phyloP scores from a whole-genome alignment of 2,113 vertebrate species.

The Hymenochirus boettgeri region DNA sequence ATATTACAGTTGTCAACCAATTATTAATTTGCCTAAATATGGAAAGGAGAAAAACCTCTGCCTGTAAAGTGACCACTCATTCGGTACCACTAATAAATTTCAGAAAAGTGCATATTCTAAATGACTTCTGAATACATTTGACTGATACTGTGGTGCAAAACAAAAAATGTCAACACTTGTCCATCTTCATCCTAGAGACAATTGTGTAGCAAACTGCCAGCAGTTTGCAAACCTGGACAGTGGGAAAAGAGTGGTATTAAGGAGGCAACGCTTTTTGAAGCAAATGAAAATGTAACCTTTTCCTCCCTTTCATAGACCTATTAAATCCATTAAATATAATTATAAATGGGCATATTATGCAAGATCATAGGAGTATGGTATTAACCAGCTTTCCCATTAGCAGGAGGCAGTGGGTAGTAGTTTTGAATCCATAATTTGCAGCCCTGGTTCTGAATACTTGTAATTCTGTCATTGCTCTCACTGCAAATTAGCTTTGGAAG shows the following conservation, averaged over 20 bases:
- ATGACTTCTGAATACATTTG: no score
- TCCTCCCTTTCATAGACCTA: neutral
- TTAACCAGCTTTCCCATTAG: neutral
- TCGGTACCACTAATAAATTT: no score
- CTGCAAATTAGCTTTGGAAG: neutral
- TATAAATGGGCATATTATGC: neutral
- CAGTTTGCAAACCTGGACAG: conserved; percentile 16
- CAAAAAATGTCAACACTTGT: conserved; percentile 2
- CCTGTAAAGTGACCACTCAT: no score
- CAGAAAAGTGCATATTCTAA: no score
- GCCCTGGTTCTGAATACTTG: neutral
- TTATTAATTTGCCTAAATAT: no score
- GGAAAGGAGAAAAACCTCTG: no score
- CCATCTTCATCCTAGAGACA: neutral
- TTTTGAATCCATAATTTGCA: neutral
- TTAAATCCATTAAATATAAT: neutral
- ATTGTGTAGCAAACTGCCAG: conserved; percentile 19
- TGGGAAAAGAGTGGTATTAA: conserved; percentile 10
- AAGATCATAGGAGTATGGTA: neutral
- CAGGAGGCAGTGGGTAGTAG: neutral
- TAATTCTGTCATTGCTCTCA: conserved; percentile 2
- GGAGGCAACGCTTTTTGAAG: conserved; percentile 3
- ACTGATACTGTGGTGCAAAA: neutral
- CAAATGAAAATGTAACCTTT: neutral
- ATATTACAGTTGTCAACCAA: no score